phyloP scores from a whole-genome alignment of 2,888 invertebrate species.

The Drosophila fulvimacula region DNA sequence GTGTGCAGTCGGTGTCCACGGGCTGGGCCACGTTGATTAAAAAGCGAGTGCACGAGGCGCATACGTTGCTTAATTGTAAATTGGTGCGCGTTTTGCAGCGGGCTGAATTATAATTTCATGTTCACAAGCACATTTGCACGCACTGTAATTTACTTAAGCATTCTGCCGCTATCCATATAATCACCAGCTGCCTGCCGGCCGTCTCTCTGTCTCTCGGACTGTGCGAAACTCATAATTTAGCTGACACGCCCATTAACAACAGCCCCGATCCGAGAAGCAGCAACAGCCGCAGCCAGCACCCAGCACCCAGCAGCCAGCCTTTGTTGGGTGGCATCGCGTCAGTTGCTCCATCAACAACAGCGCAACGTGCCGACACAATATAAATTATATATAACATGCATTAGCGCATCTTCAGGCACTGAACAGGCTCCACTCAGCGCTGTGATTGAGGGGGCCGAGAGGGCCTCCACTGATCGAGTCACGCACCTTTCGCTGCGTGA shows the following conservation, averaged over 20 bases:
- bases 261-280: slow-evolving; percentile 32
- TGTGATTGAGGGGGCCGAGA: too few species aligned
- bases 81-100: slow-evolving; percentile 58
- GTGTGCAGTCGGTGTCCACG: slow-evolving; percentile 16
- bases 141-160: slow-evolving; percentile 81
- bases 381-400: slow-evolving; percentile 75
- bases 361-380: slow-evolving; percentile 79
- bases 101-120: slow-evolving; percentile 77
- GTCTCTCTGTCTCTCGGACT: slow-evolving; percentile 33
- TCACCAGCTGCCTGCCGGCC: slow-evolving; percentile 34
- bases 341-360: slow-evolving; percentile 75
- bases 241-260: slow-evolving; percentile 77
- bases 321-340: slow-evolving; percentile 77
- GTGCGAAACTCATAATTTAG: slow-evolving; percentile 82
- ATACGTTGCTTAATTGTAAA: slow-evolving; percentile 72
- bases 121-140: slow-evolving; percentile 82
- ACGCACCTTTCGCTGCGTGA: slow-evolving; percentile 51
- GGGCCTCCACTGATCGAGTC: slow-evolving; percentile 46
- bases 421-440: neutral
- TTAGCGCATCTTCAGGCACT: slow-evolving; percentile 39
- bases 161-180: slow-evolving; percentile 71
- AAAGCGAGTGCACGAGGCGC: slow-evolving; percentile 56
- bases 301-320: slow-evolving; percentile 15
- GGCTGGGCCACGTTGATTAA: slow-evolving; percentile 58
- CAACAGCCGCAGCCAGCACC: slow-evolving; percentile 11